Evolutionary conservation across 2,797 vertebrate species (phyloP).

Genomic region (Arnoldichthys spilopterus): DNA sequence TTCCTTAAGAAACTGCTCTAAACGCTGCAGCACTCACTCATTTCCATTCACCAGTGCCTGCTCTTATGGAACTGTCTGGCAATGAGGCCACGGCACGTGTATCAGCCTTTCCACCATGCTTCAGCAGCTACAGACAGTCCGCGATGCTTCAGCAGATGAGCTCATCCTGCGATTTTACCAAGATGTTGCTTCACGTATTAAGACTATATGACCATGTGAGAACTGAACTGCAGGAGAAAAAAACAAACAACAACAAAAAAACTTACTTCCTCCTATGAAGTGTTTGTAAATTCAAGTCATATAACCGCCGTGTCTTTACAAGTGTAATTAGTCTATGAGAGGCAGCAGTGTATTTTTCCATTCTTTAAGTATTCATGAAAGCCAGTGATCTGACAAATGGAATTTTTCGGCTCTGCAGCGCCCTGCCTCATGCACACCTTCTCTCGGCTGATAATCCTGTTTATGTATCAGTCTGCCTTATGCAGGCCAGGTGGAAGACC

Average conservation of each 20-base stretch:
- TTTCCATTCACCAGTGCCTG: constrained; percentile 10
- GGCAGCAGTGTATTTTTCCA: constrained; percentile 74
- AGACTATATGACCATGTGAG: constrained; percentile 45
- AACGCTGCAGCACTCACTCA: background rate
- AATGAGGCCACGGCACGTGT: background rate
- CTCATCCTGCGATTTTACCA: background rate
- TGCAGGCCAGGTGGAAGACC: constrained; percentile 68
- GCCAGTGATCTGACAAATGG: constrained; percentile 86
- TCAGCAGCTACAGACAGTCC: constrained; percentile 12
- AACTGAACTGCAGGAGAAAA: constrained; percentile 57
- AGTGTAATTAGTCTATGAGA: constrained; percentile 83
- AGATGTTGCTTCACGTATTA: constrained; percentile 3
- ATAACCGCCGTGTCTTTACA: constrained; percentile 77
- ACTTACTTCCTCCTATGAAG: constrained; percentile 61
- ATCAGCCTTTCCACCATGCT: constrained; percentile 16
- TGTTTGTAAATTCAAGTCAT: constrained; percentile 71
- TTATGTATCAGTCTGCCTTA: constrained; percentile 77
- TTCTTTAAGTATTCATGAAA: constrained; percentile 85
- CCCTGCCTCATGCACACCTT: constrained; percentile 76
- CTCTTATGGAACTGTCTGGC: background rate
- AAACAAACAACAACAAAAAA: no score
- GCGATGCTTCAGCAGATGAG: background rate
- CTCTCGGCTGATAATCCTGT: constrained; percentile 81
- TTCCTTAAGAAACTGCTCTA: background rate
- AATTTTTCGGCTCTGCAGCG: constrained; percentile 81